Evolutionary conservation across 2,797 vertebrate species (phyloP).

Genomic region (Siniperca scherzeri): DNA sequence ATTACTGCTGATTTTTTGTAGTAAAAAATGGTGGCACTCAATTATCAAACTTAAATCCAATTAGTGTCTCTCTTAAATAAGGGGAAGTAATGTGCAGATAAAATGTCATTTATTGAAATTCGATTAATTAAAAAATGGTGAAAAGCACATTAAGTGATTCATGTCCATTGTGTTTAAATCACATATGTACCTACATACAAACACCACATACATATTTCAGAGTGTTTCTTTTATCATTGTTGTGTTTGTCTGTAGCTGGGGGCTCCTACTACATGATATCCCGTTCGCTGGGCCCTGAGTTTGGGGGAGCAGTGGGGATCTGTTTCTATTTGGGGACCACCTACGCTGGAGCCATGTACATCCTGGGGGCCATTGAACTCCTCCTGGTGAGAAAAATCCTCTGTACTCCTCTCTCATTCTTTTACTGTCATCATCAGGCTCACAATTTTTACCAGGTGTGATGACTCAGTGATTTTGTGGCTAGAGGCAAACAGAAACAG

Average conservation of each 20-base stretch:
- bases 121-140: not conserved
- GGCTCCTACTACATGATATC: conserved; percentile 99
- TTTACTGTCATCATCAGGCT: not conserved
- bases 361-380: conserved; percentile 98
- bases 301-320: conserved; percentile 97
- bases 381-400: conserved; percentile 90
- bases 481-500: not conserved
- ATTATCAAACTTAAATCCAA: not conserved
- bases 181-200: not conserved
- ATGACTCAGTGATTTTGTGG: not conserved
- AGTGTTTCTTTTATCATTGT: conserved; percentile 5
- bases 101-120: not conserved
- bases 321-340: conserved; percentile 99
- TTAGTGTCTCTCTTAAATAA: not conserved
- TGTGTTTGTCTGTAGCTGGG: conserved; percentile 86
- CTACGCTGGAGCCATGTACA: conserved; percentile 98
- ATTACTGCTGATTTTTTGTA: not conserved
- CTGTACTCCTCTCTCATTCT: conserved; percentile 3
- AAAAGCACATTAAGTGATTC: not conserved
- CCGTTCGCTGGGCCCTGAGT: conserved; percentile 96
- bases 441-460: not conserved
- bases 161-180: not conserved
- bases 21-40: not conserved
- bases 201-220: not conserved
- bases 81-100: not conserved